Conservation (phyloP, 2,797 vertebrate species). For the Tokudaia tokunoshimensis region DNA sequence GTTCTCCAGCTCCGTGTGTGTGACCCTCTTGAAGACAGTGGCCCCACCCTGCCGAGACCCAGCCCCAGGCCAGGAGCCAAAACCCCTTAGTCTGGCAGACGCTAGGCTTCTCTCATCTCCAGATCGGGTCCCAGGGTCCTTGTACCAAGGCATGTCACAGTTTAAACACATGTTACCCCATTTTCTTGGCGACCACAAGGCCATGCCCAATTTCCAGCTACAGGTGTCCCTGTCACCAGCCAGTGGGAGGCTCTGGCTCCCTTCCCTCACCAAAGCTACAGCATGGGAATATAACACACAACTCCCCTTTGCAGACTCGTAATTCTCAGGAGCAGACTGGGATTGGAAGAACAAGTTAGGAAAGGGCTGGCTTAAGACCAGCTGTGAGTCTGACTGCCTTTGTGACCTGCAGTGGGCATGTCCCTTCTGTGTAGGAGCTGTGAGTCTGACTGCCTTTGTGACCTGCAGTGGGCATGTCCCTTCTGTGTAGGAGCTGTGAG, state of each 20-base stretch:
- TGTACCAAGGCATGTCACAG: background rate
- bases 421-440: no score
- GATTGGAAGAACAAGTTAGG: background rate
- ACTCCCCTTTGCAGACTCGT: background rate
- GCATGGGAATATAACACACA: background rate
- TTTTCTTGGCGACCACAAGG: background rate
- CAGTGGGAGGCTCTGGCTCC: background rate
- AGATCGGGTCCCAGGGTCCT: background rate
- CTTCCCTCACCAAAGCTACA: background rate
- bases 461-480: background rate
- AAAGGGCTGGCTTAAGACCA: background rate
- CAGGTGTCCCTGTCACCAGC: background rate
- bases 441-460: background rate
- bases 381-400: background rate
- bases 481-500: background rate
- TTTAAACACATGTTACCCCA: background rate
- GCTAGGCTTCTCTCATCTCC: background rate
- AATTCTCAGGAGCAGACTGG: background rate
- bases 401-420: no score
- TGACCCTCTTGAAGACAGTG: background rate
- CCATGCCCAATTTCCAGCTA: background rate
- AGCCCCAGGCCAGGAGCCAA: background rate
- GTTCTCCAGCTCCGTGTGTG: background rate
- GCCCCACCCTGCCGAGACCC: background rate
- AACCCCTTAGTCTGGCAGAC: background rate